Evolutionary conservation across 2,888 invertebrate genomes (phyloP).

Genomic region (Nomada fabriciana): DNA sequence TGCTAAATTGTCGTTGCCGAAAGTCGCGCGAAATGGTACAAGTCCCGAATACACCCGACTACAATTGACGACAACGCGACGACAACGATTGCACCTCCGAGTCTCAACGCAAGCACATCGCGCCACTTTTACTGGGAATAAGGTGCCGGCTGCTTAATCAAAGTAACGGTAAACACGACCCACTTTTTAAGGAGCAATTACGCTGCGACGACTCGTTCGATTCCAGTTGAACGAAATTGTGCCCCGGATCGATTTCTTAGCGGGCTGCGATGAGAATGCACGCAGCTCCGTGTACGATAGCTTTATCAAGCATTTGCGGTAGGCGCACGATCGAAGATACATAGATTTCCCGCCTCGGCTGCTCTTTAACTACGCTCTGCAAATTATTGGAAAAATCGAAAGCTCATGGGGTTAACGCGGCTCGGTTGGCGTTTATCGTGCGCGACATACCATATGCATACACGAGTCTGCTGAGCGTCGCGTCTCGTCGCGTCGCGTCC

Average conservation of each 20-base stretch:
- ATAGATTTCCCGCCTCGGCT: background rate
- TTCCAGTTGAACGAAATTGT: too few species aligned
- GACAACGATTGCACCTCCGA: conserved; percentile 46
- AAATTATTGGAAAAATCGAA: too few species aligned
- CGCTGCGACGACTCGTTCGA: background rate
- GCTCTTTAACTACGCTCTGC: too few species aligned
- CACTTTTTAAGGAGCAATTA: conserved; percentile 61
- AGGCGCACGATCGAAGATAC: background rate
- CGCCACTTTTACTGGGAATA: conserved; percentile 62
- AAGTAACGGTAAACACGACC: conserved; percentile 71
- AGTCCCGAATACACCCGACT: background rate
- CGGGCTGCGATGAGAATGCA: background rate
- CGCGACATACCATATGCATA: background rate
- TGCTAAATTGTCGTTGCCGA: background rate
- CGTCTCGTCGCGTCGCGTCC: too few species aligned
- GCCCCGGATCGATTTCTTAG: conserved; percentile 16
- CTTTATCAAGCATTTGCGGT: background rate
- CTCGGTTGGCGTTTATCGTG: conserved; percentile 7
- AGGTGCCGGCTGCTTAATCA: conserved; percentile 70
- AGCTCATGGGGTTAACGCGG: too few species aligned
- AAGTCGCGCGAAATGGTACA: background rate
- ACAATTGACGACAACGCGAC: background rate
- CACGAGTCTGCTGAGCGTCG: background rate
- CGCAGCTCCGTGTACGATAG: background rate
- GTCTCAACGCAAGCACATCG: conserved; percentile 35